Evolutionary conservation across 2,797 vertebrate species (phyloP).

Genomic region (Danio jaintianensis): DNA sequence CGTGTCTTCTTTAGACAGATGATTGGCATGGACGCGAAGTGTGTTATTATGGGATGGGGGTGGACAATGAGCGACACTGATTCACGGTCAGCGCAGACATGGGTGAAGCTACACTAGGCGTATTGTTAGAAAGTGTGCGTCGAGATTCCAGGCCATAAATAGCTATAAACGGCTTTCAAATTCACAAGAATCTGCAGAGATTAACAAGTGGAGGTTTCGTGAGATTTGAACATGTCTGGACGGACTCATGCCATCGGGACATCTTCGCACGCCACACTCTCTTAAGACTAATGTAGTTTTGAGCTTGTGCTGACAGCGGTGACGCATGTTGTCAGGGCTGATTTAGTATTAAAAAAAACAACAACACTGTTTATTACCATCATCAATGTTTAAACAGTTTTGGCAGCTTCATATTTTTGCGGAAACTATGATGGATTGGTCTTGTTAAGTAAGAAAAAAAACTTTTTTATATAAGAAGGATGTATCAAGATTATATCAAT

Average conservation of each 20-base stretch:
- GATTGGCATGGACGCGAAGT: slow-evolving; percentile 33
- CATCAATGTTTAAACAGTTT: neutral
- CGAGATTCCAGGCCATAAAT: slow-evolving; percentile 14
- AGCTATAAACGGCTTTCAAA: slow-evolving; percentile 13
- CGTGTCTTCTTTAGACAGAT: slow-evolving; percentile 1
- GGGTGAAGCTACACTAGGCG: slow-evolving; percentile 28
- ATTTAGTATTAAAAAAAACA: neutral
- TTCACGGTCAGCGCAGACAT: slow-evolving; percentile 33
- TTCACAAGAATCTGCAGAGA: neutral
- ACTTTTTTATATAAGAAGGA: too few relatives aligned
- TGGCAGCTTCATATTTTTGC: too few relatives aligned
- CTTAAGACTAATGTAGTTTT: neutral
- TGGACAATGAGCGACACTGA: slow-evolving; percentile 43
- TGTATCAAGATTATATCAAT: too few relatives aligned
- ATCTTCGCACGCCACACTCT: neutral
- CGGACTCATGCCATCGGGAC: neutral
- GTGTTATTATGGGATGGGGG: slow-evolving; percentile 47
- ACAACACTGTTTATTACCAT: neutral
- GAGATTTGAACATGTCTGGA: slow-evolving; percentile 12
- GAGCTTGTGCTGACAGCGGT: neutral
- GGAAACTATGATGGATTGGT: too few relatives aligned
- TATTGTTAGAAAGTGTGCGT: slow-evolving; percentile 19
- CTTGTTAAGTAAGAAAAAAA: too few relatives aligned
- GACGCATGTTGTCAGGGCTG: neutral
- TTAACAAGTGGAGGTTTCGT: slow-evolving; percentile 22